These are phyloP conservation scores for Danio albolineatus DNA, from an alignment of 2,797 vertebrate genomes.

Conservation along the genomic window DNA sequence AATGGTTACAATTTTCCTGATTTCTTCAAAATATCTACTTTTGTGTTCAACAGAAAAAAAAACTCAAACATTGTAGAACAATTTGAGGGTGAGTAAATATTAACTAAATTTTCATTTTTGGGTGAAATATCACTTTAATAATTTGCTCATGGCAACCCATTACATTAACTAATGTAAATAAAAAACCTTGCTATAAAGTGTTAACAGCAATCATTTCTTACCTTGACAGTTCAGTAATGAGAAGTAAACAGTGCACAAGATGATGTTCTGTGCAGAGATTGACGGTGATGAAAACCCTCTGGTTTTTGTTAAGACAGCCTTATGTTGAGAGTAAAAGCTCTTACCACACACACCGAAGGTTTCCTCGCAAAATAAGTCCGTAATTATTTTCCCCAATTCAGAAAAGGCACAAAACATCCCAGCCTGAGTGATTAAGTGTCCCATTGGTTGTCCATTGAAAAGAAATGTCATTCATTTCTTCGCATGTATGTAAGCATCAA, in stretches of 20 bases:
- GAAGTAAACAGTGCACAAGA: neutral
- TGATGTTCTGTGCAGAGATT: neutral
- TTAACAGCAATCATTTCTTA: neutral
- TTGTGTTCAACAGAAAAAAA: no score
- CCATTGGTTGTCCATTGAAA: slow-evolving; percentile 13
- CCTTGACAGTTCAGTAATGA: neutral
- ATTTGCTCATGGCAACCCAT: neutral
- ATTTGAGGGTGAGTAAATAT: no score
- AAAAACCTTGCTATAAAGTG: neutral
- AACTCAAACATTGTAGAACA: no score
- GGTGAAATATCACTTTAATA: no score
- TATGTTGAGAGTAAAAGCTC: neutral
- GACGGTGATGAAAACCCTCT: no score
- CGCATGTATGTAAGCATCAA: neutral
- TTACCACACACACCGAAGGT: neutral
- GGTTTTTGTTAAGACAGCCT: no score
- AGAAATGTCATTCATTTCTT: neutral
- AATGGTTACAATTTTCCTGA: no score
- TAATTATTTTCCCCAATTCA: neutral
- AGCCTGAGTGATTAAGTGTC: neutral
- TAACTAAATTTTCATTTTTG: no score
- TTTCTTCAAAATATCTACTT: no score
- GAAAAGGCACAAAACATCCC: slow-evolving; percentile 1
- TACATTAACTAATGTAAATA: neutral
- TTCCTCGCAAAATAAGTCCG: neutral